A percentile compares a stretch with the other conserved stretches of the same genome.
Evolutionary conservation across 2,888 invertebrate genomes (phyloP).

Genomic region (Raillietiella orientalis): DNA sequence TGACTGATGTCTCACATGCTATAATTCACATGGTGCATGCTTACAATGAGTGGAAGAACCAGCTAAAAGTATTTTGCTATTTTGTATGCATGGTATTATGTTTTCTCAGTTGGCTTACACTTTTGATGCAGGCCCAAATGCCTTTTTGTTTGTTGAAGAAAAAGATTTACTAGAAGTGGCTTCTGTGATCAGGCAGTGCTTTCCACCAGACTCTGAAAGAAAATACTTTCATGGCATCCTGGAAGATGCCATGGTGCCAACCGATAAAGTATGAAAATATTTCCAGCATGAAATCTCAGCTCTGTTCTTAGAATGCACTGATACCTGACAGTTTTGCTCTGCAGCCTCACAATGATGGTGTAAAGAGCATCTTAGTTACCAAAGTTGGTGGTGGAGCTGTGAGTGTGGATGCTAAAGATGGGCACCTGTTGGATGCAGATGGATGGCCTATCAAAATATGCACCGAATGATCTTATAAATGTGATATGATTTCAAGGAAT

Average conservation of each 20-base stretch:
- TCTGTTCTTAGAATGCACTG: too few species aligned
- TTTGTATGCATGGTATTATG: too few species aligned
- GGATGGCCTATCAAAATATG: not conserved
- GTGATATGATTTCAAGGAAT: too few species aligned
- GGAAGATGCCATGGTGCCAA: too few species aligned
- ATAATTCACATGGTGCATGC: slow-evolving; percentile 46
- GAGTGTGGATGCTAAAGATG: not conserved
- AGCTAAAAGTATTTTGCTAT: too few species aligned
- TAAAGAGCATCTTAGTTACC: not conserved
- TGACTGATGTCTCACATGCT: slow-evolving; percentile 55
- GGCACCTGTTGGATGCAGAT: not conserved
- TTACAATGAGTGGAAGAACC: slow-evolving; percentile 23
- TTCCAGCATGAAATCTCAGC: too few species aligned
- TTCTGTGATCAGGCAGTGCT: slow-evolving; percentile 18
- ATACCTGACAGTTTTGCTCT: too few species aligned
- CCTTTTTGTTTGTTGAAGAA: slow-evolving; percentile 51
- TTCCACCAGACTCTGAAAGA: not conserved
- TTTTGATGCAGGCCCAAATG: slow-evolving; percentile 95
- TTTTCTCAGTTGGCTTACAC: slow-evolving; percentile 52
- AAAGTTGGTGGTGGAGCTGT: not conserved
- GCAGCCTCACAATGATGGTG: not conserved
- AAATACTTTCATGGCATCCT: not conserved
- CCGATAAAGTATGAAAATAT: too few species aligned
- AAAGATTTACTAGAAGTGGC: slow-evolving; percentile 33
- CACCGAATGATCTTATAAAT: too few species aligned